Conservation (phyloP, 2,113 vertebrate genomes). For the Gnathonemus echidnorhynchus region DNA sequence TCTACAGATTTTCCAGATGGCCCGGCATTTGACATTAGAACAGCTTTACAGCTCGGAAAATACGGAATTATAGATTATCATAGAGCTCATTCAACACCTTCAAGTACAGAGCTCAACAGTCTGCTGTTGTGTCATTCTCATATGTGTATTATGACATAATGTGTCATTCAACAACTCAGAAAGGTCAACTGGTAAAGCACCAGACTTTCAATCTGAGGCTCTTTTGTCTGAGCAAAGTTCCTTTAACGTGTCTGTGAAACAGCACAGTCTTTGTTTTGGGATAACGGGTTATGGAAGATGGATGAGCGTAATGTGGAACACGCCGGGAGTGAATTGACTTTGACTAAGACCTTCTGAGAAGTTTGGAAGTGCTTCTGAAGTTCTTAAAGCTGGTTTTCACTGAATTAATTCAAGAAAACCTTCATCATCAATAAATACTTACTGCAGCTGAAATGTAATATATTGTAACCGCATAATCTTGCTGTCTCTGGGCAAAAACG, state of each 20-base stretch:
- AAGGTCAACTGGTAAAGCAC: not conserved
- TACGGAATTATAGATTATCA: conserved; percentile 11
- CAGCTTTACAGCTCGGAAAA: conserved; percentile 14
- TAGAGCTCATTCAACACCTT: not conserved
- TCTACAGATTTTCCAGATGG: conserved; percentile 7
- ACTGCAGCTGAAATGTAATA: not conserved
- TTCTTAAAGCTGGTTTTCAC: not conserved
- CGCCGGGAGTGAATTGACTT: not conserved
- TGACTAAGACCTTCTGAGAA: not conserved
- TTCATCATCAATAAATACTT: conserved; percentile 6
- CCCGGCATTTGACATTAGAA: not conserved
- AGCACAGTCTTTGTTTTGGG: not conserved
- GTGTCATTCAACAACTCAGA: not conserved
- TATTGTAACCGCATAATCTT: not conserved
- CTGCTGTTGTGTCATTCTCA: not conserved
- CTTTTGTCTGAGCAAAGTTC: not conserved
- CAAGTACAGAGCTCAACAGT: not conserved
- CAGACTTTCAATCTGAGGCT: not conserved
- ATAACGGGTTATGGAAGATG: not conserved
- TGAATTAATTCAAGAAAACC: not conserved
- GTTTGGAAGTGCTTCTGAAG: not conserved
- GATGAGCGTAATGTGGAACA: not conserved
- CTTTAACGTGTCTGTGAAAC: not conserved
- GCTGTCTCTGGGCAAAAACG: not conserved
- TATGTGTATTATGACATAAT: not conserved